A percentile compares a stretch with the other conserved stretches of the same genome.
phyloP scores from a whole-genome alignment of 2,888 invertebrate genomes.

The Apotomis betuletana region DNA sequence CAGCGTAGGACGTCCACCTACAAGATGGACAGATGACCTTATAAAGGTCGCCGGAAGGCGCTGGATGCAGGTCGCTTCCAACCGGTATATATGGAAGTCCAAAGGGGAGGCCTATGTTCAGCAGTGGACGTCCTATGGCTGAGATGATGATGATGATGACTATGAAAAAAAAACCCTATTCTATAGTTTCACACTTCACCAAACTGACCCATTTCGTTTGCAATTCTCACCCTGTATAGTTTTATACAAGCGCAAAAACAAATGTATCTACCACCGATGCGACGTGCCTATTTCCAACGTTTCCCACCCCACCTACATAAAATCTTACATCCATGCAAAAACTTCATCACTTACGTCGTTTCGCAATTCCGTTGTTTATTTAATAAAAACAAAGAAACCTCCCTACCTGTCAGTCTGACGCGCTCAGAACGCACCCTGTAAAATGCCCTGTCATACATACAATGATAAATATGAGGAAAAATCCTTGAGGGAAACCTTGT shows the following conservation, averaged over 20 bases:
- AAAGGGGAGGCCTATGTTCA: too few species aligned
- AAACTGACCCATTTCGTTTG: too few species aligned
- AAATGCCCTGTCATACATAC: constrained; percentile 36
- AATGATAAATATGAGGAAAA: constrained; percentile 41
- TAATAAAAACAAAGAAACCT: constrained; percentile 33
- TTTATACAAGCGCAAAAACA: background rate
- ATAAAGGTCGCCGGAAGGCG: too few species aligned
- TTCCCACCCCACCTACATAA: background rate
- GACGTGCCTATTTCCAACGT: constrained; percentile 7
- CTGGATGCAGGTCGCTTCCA: too few species aligned
- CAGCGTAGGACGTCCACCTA: too few species aligned
- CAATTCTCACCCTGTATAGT: background rate
- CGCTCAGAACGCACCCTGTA: constrained; percentile 13
- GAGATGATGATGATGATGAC: too few species aligned
- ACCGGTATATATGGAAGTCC: too few species aligned
- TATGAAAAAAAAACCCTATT: too few species aligned
- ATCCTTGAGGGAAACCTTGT: constrained; percentile 24
- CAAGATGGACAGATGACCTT: too few species aligned
- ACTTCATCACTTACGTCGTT: background rate
- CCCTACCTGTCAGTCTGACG: constrained; percentile 28
- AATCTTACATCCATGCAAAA: background rate
- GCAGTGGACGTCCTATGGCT: too few species aligned
- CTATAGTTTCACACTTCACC: too few species aligned
- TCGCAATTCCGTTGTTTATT: background rate
- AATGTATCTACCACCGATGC: background rate